Conservation (phyloP, 2,113 vertebrate species). For the Eudyptes chrysolophus region DNA sequence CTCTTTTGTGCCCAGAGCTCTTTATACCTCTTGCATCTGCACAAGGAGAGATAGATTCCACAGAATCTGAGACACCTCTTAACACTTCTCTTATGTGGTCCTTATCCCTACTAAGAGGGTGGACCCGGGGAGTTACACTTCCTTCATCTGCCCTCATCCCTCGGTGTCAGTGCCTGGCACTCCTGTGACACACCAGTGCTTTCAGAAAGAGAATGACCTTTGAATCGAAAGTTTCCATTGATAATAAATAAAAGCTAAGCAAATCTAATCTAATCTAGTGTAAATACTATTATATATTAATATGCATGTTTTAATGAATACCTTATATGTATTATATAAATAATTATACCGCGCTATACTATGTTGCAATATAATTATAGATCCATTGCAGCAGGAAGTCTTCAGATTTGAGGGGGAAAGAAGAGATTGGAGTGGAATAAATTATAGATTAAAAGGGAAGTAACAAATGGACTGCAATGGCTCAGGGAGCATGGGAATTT, state of each 20-base stretch:
- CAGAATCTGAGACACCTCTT: no score
- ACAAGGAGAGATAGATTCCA: no score
- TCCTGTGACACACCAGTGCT: no score
- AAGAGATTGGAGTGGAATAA: neutral
- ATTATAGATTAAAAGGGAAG: slow-evolving; percentile 4
- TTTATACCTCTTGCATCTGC: no score
- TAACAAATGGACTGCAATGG: slow-evolving; percentile 26
- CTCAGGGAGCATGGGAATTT: neutral
- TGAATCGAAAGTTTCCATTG: neutral
- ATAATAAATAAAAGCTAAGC: neutral
- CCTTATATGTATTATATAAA: neutral
- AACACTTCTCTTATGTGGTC: no score
- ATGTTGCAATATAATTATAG: neutral
- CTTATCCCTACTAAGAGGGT: no score
- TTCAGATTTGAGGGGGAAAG: neutral
- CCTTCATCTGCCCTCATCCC: no score
- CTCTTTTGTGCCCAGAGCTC: no score
- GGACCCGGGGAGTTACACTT: no score
- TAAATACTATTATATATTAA: neutral
- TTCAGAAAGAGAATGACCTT: neutral
- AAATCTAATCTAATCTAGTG: neutral
- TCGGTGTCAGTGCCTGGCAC: no score
- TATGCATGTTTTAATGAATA: neutral
- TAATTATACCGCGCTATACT: neutral
- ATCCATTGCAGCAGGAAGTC: neutral